Percentiles rank a stretch among this genome's conserved stretches.
phyloP scores from a whole-genome alignment of 2,797 vertebrate genomes.

The Propithecus perrieri region DNA sequence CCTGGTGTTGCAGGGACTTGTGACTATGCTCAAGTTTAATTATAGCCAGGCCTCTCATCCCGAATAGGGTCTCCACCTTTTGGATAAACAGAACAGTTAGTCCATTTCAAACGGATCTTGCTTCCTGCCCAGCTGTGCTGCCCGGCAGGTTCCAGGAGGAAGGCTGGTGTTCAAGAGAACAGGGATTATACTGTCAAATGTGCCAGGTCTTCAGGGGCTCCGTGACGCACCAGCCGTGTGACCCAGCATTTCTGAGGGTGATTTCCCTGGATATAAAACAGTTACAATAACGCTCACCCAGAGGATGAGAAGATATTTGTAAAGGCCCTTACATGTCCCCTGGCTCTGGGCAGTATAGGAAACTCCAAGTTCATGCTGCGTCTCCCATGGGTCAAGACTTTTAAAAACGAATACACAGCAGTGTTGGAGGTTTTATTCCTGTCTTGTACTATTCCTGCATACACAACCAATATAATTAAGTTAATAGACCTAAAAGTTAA shows the following conservation, averaged over 20 bases:
- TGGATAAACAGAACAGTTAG: not conserved
- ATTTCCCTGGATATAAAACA: not conserved
- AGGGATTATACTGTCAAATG: not conserved
- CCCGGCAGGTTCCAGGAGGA: not conserved
- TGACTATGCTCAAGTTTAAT: not conserved
- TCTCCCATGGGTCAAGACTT: not conserved
- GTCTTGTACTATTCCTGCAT: not conserved
- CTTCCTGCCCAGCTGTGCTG: not conserved
- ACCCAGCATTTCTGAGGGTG: not conserved
- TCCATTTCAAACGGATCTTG: not conserved
- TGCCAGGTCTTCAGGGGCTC: not conserved
- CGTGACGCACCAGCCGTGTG: not conserved
- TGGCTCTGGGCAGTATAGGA: rapidly evolving
- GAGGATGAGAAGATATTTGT: not conserved
- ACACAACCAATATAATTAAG: constrained; percentile 42
- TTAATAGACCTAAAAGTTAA: constrained; percentile 29
- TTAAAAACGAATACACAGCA: not conserved
- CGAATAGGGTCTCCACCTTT: not conserved
- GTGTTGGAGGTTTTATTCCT: not conserved
- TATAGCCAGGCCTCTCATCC: not conserved
- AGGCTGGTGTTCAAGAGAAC: not conserved
- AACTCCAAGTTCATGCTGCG: not conserved
- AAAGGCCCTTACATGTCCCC: rapidly evolving
- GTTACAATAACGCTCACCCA: not conserved
- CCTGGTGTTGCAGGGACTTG: not conserved